Evolutionary conservation across 2,113 vertebrate genomes (phyloP).

Genomic region (Sclerurus mexicanus): DNA sequence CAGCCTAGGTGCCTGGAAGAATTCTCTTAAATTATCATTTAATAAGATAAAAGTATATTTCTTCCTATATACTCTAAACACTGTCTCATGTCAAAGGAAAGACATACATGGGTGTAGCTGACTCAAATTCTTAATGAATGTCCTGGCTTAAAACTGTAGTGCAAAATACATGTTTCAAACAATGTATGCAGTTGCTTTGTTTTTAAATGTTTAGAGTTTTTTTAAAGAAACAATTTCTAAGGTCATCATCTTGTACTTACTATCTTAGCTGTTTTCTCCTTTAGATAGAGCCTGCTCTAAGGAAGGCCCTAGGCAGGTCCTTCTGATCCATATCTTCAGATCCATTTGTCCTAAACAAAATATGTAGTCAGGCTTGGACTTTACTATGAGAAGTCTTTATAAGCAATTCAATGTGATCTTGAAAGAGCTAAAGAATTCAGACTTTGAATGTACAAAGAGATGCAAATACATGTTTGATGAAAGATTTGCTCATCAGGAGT

Average conservation of each 20-base stretch:
- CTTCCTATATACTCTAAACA: background rate
- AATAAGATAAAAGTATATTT: background rate
- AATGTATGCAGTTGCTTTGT: no score
- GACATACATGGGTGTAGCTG: background rate
- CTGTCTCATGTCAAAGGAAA: background rate
- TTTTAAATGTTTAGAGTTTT: no score
- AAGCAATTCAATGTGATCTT: background rate
- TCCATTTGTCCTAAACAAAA: background rate
- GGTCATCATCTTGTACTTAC: fast-evolving
- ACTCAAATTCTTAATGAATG: background rate
- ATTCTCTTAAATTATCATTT: background rate
- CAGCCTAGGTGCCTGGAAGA: background rate
- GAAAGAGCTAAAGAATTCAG: background rate
- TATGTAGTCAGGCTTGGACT: background rate
- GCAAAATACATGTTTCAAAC: background rate
- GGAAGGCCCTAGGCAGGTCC: background rate
- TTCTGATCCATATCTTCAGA: background rate
- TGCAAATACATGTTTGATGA: background rate
- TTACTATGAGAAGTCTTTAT: background rate
- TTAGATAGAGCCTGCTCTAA: background rate
- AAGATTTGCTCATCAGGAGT: background rate
- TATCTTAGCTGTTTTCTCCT: background rate
- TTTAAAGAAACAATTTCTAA: background rate
- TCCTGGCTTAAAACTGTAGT: background rate
- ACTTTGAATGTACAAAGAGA: background rate